Conservation (phyloP, 2,888 invertebrate genomes). For the Lamellibrachia columna region DNA sequence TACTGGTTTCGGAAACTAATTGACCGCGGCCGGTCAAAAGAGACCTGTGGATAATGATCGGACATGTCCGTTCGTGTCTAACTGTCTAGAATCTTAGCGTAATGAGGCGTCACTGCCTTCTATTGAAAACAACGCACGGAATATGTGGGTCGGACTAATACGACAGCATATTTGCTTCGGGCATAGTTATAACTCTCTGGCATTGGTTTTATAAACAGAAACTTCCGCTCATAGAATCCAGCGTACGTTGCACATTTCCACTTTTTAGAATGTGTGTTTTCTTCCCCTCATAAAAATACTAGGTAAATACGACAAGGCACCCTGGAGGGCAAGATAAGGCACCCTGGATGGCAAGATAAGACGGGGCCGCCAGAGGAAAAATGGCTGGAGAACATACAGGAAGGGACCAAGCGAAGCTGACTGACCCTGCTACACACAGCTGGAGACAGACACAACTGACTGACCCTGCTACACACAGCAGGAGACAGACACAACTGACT, state of each 20-base stretch:
- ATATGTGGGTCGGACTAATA: background rate
- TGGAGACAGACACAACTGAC: too few species aligned
- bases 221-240: background rate
- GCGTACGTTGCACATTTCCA: background rate
- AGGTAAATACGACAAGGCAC: too few species aligned
- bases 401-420: too few species aligned
- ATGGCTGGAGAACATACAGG: too few species aligned
- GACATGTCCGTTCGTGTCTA: background rate
- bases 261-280: too few species aligned
- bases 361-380: too few species aligned
- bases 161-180: background rate
- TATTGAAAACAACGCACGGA: background rate
- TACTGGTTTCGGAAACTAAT: background rate
- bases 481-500: too few species aligned
- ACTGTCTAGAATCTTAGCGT: background rate
- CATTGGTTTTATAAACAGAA: background rate
- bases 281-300: too few species aligned
- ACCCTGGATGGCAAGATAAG: too few species aligned
- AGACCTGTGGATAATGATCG: background rate
- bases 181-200: background rate
- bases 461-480: too few species aligned
- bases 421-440: too few species aligned
- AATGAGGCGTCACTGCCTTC: background rate
- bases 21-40: background rate
- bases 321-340: too few species aligned